Evolutionary conservation across 2,888 invertebrate genomes (phyloP).

Genomic region (Limnephilus rhombicus): DNA sequence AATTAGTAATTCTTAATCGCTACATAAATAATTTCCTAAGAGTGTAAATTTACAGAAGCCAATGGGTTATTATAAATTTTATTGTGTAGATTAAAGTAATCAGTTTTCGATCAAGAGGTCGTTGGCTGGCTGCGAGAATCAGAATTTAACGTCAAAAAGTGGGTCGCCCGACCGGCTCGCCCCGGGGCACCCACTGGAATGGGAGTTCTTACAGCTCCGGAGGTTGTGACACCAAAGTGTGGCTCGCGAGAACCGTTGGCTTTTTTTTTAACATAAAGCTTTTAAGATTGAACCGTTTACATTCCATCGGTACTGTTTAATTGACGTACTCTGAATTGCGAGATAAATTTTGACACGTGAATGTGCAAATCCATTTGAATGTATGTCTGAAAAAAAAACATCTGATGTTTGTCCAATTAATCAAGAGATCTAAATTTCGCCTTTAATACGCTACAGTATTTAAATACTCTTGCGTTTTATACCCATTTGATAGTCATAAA

Average conservation of each 20-base stretch:
- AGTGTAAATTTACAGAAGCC: neutral
- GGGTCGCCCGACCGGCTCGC: constrained; percentile 60
- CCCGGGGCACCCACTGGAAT: neutral
- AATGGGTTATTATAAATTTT: neutral
- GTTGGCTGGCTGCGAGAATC: neutral
- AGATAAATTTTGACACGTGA: neutral
- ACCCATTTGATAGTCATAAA: too few relatives aligned
- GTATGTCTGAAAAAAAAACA: neutral
- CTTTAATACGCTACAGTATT: neutral
- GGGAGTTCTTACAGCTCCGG: neutral
- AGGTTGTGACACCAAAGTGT: neutral
- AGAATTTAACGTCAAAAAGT: constrained; percentile 56
- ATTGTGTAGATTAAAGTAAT: neutral
- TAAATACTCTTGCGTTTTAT: too few relatives aligned
- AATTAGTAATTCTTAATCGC: neutral
- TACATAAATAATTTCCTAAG: neutral
- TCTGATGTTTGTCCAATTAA: neutral
- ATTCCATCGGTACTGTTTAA: neutral
- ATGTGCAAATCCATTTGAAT: neutral
- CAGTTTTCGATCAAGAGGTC: constrained; percentile 34
- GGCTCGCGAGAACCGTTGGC: constrained; percentile 8
- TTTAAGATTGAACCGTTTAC: neutral
- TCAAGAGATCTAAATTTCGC: neutral
- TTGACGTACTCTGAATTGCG: neutral
- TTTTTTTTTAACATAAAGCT: neutral